phyloP scores from a whole-genome alignment of 2,113 vertebrate genomes.

The Scatophagus argus region DNA sequence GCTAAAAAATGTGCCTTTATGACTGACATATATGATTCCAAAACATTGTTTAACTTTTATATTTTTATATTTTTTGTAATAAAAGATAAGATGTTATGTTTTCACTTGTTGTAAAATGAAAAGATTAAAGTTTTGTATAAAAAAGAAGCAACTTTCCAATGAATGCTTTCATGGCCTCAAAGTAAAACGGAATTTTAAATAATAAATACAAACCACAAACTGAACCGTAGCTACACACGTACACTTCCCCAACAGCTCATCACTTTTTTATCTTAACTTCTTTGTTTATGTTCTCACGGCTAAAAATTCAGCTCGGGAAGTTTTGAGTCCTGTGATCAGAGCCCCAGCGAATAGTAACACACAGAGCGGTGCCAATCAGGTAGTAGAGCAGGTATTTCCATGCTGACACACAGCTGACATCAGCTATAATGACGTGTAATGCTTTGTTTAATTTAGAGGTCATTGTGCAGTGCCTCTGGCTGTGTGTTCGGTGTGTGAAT shows the following conservation, averaged over 20 bases:
- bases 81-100: not conserved
- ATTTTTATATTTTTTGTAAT: slow-evolving; percentile 6
- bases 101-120: not conserved
- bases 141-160: not conserved
- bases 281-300: not conserved
- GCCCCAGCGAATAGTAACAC: not conserved
- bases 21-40: too few relatives aligned
- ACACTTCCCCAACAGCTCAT: not conserved
- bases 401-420: not conserved
- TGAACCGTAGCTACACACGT: too few relatives aligned
- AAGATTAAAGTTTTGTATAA: slow-evolving; percentile 15
- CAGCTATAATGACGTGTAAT: not conserved
- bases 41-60: not conserved
- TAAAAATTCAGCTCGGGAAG: slow-evolving; percentile 25
- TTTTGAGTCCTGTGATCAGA: not conserved
- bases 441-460: not conserved
- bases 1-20: too few relatives aligned
- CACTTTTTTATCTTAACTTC: not conserved
- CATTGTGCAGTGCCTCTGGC: not conserved
- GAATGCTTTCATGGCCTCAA: not conserved
- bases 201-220: too few relatives aligned
- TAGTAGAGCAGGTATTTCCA: slow-evolving; percentile 27
- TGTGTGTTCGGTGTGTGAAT: too few relatives aligned
- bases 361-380: not conserved
- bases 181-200: not conserved